Conservation (phyloP, 2,113 vertebrate genomes). For the Gasterosteus aculeatus region DNA sequence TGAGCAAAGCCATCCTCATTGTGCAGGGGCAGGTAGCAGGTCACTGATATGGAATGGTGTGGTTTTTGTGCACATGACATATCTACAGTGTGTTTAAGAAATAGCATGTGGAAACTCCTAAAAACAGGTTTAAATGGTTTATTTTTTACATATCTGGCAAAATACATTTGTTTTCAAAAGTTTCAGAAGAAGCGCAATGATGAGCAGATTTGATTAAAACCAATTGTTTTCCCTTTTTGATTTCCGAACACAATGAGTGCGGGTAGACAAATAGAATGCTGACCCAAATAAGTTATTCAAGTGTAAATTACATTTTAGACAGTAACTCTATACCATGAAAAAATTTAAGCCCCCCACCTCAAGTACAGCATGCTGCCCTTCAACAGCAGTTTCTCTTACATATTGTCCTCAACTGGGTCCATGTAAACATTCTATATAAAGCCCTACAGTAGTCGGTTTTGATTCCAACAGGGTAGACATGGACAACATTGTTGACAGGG, state of each 20-base stretch:
- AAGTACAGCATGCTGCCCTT: background rate
- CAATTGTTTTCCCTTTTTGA: background rate
- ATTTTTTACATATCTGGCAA: background rate
- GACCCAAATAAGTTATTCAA: background rate
- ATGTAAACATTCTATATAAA: background rate
- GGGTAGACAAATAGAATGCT: too few relatives aligned
- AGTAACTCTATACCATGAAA: background rate
- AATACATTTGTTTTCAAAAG: background rate
- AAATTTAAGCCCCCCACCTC: background rate
- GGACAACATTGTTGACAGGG: slow-evolving; percentile 83
- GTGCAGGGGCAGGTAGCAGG: too few relatives aligned
- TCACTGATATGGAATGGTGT: too few relatives aligned
- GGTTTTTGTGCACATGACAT: too few relatives aligned
- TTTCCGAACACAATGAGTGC: background rate
- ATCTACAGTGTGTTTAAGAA: too few relatives aligned
- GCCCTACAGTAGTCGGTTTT: slow-evolving; percentile 1
- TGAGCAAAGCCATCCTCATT: too few relatives aligned
- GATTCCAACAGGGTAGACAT: slow-evolving; percentile 62
- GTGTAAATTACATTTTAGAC: background rate
- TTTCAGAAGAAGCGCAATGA: background rate
- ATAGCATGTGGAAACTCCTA: too few relatives aligned
- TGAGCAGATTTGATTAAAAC: too few relatives aligned
- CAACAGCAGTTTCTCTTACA: background rate
- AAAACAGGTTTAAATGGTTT: background rate
- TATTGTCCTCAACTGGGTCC: background rate